Conservation (phyloP, 1,140 invertebrate genomes). For the Drosophila pseudoananassae region DNA sequence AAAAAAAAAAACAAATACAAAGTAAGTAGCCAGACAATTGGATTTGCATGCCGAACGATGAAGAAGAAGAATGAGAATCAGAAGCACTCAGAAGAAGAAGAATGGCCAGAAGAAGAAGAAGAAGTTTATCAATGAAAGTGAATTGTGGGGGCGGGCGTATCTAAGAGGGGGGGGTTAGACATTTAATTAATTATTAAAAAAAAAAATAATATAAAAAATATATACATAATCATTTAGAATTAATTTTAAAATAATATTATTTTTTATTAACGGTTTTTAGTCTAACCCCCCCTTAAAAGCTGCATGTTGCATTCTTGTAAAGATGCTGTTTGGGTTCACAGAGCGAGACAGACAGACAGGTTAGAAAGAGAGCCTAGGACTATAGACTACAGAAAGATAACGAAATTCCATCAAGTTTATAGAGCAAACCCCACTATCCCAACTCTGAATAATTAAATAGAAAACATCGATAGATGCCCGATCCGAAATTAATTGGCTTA, state of each 20-base stretch:
- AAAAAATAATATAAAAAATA: too few relatives aligned
- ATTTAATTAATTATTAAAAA: too few relatives aligned
- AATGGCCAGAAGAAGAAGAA: slow-evolving; percentile 1
- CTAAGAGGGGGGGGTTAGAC: neutral
- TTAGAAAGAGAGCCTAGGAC: too few relatives aligned
- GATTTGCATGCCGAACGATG: slow-evolving; percentile 24
- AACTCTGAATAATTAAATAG: too few relatives aligned
- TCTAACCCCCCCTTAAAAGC: neutral
- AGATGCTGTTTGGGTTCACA: neutral
- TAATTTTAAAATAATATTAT: neutral
- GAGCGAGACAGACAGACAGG: neutral
- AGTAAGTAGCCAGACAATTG: slow-evolving; percentile 44
- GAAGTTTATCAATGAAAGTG: slow-evolving; percentile 51
- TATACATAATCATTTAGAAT: too few relatives aligned
- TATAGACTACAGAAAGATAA: neutral
- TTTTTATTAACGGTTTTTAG: neutral
- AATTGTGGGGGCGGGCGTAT: slow-evolving; percentile 16
- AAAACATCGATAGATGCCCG: too few relatives aligned
- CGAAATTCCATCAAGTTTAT: too few relatives aligned
- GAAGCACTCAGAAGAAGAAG: neutral
- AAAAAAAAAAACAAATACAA: slow-evolving; percentile 17
- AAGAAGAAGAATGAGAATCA: neutral
- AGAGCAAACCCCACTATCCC: too few relatives aligned
- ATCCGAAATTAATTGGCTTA: too few relatives aligned
- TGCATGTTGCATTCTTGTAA: neutral